Conservation (phyloP, 2,113 vertebrate genomes). For the Pitta sordida region DNA sequence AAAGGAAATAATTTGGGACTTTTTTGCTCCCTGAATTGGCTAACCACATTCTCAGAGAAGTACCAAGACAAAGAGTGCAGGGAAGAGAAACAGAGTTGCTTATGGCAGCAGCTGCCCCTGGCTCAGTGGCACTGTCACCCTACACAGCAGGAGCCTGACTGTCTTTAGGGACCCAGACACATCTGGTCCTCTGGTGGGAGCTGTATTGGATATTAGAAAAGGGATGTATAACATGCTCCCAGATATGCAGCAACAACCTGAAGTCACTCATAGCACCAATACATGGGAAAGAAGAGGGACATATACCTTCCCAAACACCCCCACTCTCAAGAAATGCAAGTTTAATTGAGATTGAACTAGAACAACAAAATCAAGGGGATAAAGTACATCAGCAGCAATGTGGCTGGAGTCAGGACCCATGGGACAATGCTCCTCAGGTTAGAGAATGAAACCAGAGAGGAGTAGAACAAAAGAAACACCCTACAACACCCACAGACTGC, state of each 20-base stretch:
- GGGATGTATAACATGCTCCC: not conserved
- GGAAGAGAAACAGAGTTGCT: not conserved
- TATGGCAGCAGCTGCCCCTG: not conserved
- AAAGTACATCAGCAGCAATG: not conserved
- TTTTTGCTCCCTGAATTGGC: not conserved
- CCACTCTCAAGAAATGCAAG: not conserved
- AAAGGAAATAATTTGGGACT: not conserved
- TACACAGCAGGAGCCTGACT: not conserved
- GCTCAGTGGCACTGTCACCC: not conserved
- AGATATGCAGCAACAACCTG: not conserved
- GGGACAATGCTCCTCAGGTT: not conserved
- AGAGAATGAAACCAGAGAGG: not conserved
- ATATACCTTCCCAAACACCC: not conserved
- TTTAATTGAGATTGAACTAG: not conserved
- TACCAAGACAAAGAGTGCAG: not conserved
- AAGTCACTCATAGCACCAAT: not conserved
- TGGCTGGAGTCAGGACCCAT: not conserved
- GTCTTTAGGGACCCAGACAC: not conserved
- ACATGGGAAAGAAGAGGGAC: not conserved
- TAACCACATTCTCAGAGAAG: not conserved
- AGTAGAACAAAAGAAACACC: not conserved
- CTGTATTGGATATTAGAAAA: not conserved
- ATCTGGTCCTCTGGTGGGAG: not conserved
- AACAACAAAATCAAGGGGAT: not conserved
- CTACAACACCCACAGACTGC: accelerated